Base-by-base conservation (phyloP, 2,797 vertebrate species). In the Phoeniculus purpureus region DNA sequence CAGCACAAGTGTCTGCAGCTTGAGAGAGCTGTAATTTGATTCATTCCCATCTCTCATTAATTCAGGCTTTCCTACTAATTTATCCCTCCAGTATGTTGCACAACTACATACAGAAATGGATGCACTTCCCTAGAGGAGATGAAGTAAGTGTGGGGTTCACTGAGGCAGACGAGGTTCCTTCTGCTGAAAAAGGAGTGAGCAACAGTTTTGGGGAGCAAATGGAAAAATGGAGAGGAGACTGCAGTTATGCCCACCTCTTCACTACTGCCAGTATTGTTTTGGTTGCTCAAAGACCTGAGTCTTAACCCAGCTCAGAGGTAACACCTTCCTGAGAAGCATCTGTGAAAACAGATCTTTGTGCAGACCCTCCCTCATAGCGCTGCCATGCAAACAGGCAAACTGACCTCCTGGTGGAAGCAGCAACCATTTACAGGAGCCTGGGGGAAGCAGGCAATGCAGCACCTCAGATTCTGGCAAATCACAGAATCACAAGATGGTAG, bases 361-460 rank as follows among this genome's bases (percentile, higher is more conserved):
- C 43, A 79, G 31, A 50, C 9, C 23, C 48, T 75, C 8, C 43
- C 32, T n/a, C 20, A 65, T 48, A 37, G 31, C 7, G 31, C 23
- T 50, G 31, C 20, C 16, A 12, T 12, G 3, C 14, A 27, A 45
- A 72, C 20, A 50, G 62, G 5, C n/a, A 31, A 66, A 15, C 9
- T 2, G 3, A 37, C 5, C 37, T 7, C 4, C 9, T 71, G 34
- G 55, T 48, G 15, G 45, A 43, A 75, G 54, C 11, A 34, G 23
- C 11, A 56, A 3, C 6, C 31, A 74, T 29, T 34, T 20, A 51
- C 25, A 51, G 40, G 26, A 65, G n/a, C 31, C 25, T 2, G 4
- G 19, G 3, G 37, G 23, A 72, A 58, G 43, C 2, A 1, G 16
- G 11, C 26, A 68, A 58, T 0, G 0, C 12, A 54, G 17, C 51